Percentiles rank a stretch among this genome's conserved stretches.
These are phyloP conservation scores for Nymphalis c-album DNA, from an alignment of 2,888 invertebrate genomes.

Conservation along the genomic window DNA sequence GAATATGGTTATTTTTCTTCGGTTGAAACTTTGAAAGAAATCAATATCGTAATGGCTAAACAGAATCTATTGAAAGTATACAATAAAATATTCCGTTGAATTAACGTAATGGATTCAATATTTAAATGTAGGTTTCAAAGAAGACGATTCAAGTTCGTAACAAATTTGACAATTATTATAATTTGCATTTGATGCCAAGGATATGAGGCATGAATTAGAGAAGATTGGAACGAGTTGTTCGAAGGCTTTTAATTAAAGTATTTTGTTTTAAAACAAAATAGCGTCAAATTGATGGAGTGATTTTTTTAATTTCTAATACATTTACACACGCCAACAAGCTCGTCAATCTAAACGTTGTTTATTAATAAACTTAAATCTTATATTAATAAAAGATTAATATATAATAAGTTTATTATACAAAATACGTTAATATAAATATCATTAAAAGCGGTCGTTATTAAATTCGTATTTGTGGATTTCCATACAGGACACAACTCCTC, in stretches of 20 bases:
- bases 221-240: neutral
- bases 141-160: slow-evolving; percentile 14
- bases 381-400: too few species aligned
- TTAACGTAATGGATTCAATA: slow-evolving; percentile 30
- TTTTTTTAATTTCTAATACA: too few species aligned
- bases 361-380: too few species aligned
- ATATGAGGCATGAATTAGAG: neutral
- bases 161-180: slow-evolving; percentile 14
- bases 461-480: too few species aligned
- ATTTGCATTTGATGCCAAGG: slow-evolving; percentile 15
- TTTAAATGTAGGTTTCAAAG: slow-evolving; percentile 21
- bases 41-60: slow-evolving; percentile 33
- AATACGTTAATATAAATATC: too few species aligned
- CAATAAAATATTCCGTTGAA: slow-evolving; percentile 35
- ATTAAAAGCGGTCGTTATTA: too few species aligned
- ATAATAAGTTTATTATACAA: too few species aligned
- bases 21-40: slow-evolving; percentile 24
- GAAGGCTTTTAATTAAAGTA: neutral
- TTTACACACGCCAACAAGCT: too few species aligned
- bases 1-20: neutral
- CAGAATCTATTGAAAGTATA: slow-evolving; percentile 29
- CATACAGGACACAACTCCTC: too few species aligned
- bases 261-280: too few species aligned
- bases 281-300: too few species aligned
- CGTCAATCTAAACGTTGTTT: neutral